Conservation (phyloP, 2,888 invertebrate species). For the Caenorhabditis auriculariae region DNA sequence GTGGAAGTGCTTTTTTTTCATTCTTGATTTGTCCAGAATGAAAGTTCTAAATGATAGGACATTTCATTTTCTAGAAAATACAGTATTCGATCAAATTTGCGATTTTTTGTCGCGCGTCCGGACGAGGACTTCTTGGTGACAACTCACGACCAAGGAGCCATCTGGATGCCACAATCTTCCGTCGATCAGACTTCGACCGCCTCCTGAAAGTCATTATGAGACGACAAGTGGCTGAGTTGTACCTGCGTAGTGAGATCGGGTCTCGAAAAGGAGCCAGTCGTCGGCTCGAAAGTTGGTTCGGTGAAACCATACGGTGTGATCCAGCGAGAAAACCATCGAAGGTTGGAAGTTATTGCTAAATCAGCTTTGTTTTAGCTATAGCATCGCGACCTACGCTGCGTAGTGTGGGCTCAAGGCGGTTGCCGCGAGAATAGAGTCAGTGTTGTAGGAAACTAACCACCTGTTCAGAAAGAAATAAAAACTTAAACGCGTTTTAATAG, state of each 20-base stretch:
- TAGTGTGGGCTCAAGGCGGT: slow-evolving; percentile 47
- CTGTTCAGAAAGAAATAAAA: slow-evolving; percentile 7
- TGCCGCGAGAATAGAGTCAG: slow-evolving; percentile 35
- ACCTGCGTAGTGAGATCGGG: slow-evolving; percentile 39
- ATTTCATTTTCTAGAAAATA: too few species aligned
- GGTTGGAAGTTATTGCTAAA: slow-evolving; percentile 44
- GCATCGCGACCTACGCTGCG: too few species aligned
- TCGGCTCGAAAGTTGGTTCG: slow-evolving; percentile 39
- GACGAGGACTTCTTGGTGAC: slow-evolving; percentile 52
- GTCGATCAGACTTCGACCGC: slow-evolving; percentile 46
- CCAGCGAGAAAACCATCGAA: slow-evolving; percentile 57
- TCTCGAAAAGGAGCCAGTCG: slow-evolving; percentile 59
- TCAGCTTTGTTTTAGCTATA: too few species aligned
- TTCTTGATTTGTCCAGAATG: too few species aligned
- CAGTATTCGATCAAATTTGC: too few species aligned
- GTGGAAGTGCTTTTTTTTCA: too few species aligned
- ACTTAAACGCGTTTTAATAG: neutral
- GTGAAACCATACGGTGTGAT: slow-evolving; percentile 58
- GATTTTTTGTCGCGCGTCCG: slow-evolving; percentile 35
- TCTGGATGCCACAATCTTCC: slow-evolving; percentile 54
- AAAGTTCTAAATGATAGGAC: too few species aligned
- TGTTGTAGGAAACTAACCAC: slow-evolving; percentile 35
- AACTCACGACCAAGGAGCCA: slow-evolving; percentile 48
- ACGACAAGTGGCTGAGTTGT: neutral
- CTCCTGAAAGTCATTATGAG: slow-evolving; percentile 14